Evolutionary conservation across 2,113 vertebrate genomes (phyloP), one percentile per base, ranked within the genome.

Genomic region (Strix aluco): DNA sequence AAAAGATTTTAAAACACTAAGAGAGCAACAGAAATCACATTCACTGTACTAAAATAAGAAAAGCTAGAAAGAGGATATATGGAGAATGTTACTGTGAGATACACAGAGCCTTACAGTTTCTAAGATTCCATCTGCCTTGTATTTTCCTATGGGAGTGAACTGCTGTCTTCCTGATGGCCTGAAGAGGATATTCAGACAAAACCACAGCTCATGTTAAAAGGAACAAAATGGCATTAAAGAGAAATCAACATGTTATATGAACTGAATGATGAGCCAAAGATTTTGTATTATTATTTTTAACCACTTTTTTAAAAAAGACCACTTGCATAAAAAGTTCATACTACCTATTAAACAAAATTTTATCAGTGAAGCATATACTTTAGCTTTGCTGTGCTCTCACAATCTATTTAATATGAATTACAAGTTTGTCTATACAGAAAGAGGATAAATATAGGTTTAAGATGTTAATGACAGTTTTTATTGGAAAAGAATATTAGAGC

Each of bases 101-200:
- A 74, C 82, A 96, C 81, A 95, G 86, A 97, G 89, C 58, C 97
- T 71, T 98, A 99, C 99, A 98, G 97, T 98, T 98, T 99, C 99
- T 91, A 99, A 97, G 88, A 99, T 96, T 91, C 99, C 99, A 90
- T 99, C 99, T 81, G 99, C 98, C 98, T 98, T 99, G 98, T 99
- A 99, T 92, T 97, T 98, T 90, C 99, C 98, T 42, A 97, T 63
- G 36, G 99, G 98, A 73, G 94, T 98, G 98, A 99, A 99, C 85
- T 99, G 98, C 94, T 98, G 98, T 90, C 97, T 98, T 96, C 98
- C 98, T 16, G 99, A 99, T 46, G 98, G 97, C 98, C 99, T 99
- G 97, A 92, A 96, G 84, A 96, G 79, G 81, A 97, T 58, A 96
- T 29, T 51, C 59, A 96, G 92, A 96, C 30, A 70, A 96, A 94